These are phyloP conservation scores for Eulithis testata DNA, from an alignment of 2,888 invertebrate genomes.

Conservation along the genomic window DNA sequence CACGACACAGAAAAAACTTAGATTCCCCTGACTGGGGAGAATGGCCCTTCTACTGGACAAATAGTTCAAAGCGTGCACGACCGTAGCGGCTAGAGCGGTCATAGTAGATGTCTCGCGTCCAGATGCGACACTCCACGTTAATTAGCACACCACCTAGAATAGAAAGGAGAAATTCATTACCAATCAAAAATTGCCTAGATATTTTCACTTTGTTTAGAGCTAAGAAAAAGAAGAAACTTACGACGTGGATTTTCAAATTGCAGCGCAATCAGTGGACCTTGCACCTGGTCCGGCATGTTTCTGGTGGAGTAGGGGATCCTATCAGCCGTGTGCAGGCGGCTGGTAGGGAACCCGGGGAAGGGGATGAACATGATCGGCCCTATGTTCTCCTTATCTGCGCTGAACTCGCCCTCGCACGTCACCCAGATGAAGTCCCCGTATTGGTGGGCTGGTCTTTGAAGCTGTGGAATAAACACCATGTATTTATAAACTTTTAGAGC, in stretches of 20 bases:
- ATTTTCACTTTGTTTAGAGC: too few species aligned
- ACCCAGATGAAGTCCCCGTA: slow-evolving; percentile 90
- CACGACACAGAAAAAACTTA: neutral
- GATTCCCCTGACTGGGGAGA: neutral
- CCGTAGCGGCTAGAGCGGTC: slow-evolving; percentile 69
- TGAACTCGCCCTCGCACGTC: slow-evolving; percentile 91
- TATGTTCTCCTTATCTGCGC: slow-evolving; percentile 90
- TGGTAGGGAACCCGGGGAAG: slow-evolving; percentile 80
- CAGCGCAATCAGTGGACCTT: slow-evolving; percentile 69
- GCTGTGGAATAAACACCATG: slow-evolving; percentile 50
- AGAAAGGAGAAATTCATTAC: neutral
- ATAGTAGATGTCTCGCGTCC: slow-evolving; percentile 75
- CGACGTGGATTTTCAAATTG: slow-evolving; percentile 75
- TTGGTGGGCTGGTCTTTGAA: slow-evolving; percentile 61
- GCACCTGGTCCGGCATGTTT: slow-evolving; percentile 64
- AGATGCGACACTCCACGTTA: slow-evolving; percentile 78
- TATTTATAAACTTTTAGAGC: neutral
- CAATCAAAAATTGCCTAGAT: neutral
- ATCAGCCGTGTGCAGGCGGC: slow-evolving; percentile 73
- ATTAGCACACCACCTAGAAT: slow-evolving; percentile 70
- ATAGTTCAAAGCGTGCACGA: slow-evolving; percentile 73
- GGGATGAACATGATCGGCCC: slow-evolving; percentile 89
- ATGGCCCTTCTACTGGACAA: slow-evolving; percentile 59
- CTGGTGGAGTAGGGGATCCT: slow-evolving; percentile 65
- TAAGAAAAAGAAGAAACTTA: slow-evolving; percentile 44